Evolutionary conservation across 2,797 vertebrate genomes (phyloP).

Genomic region (Natrix natrix): DNA sequence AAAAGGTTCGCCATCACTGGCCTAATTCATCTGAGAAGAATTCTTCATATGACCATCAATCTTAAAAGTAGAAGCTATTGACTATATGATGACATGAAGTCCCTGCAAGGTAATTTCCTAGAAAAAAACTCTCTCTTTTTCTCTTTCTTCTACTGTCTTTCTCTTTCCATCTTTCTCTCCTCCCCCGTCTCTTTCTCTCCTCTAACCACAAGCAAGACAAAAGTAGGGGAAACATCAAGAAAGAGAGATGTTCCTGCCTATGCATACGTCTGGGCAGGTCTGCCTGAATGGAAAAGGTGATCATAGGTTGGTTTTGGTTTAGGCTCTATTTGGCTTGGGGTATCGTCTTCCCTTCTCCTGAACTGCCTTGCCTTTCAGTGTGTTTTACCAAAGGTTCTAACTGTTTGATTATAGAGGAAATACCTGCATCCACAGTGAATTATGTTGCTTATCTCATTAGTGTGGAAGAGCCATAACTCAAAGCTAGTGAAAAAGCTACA

Average conservation of each 20-base stretch:
- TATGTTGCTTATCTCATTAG: slow-evolving; percentile 78
- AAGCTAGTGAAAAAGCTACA: slow-evolving; percentile 56
- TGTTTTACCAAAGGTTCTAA: slow-evolving; percentile 60
- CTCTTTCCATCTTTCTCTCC: background rate
- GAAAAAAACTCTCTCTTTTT: background rate
- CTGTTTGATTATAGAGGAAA: slow-evolving; percentile 66
- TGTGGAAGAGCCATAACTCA: slow-evolving; percentile 72
- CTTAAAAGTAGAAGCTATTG: slow-evolving; percentile 8
- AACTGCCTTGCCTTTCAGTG: slow-evolving; percentile 46
- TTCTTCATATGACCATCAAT: background rate
- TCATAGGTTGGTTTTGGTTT: background rate
- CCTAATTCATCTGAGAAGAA: background rate
- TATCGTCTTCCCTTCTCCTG: slow-evolving; percentile 14
- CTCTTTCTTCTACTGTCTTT: background rate
- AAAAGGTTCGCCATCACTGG: too few species aligned
- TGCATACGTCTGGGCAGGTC: slow-evolving; percentile 28
- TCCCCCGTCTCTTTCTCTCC: background rate
- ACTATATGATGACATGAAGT: slow-evolving; percentile 20
- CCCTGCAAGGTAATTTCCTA: slow-evolving; percentile 1
- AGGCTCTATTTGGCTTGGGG: background rate
- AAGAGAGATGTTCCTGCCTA: slow-evolving; percentile 5
- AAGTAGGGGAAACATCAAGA: background rate
- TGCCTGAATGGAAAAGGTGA: background rate
- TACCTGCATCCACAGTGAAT: slow-evolving; percentile 66
- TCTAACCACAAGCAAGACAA: background rate